Evolutionary conservation across 2,888 invertebrate species (phyloP).

Genomic region (Cremastinae sp.): DNA sequence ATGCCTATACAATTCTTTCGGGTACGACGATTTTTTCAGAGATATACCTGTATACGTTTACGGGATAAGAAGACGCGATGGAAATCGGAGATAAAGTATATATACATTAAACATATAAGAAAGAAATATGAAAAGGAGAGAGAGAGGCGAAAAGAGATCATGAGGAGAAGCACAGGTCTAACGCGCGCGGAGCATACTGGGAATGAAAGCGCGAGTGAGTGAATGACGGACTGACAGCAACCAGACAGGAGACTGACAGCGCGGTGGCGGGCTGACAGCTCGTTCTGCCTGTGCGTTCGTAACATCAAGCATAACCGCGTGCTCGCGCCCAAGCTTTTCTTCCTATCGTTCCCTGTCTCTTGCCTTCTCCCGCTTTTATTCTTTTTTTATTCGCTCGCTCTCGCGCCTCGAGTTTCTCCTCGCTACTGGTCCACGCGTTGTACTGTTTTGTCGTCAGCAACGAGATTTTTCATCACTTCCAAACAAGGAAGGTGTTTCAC

Average conservation of each 20-base stretch:
- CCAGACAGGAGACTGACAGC: conserved; percentile 83
- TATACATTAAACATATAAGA: too few species aligned
- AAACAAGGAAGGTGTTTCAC: conserved; percentile 62
- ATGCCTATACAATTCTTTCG: too few species aligned
- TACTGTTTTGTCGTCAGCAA: conserved; percentile 75
- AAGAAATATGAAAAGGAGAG: conserved; percentile 24
- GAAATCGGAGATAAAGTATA: conserved; percentile 44
- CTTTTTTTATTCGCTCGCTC: conserved; percentile 3
- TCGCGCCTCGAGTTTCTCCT: conserved; percentile 21
- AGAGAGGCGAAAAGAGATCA: conserved; percentile 47
- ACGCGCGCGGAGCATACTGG: conserved; percentile 54
- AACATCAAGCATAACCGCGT: conserved; percentile 81
- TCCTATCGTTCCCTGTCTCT: not conserved
- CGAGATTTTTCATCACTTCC: conserved; percentile 61
- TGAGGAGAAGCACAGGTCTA: conserved; percentile 40
- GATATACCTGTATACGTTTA: not conserved
- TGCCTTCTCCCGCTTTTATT: not conserved
- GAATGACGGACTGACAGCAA: conserved; percentile 78
- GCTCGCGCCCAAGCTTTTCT: conserved; percentile 66
- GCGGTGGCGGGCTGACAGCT: conserved; percentile 81
- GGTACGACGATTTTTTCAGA: too few species aligned
- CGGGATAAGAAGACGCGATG: conserved; percentile 57
- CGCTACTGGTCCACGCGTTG: conserved; percentile 78
- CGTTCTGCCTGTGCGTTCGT: conserved; percentile 70
- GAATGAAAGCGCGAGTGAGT: conserved; percentile 65